Evolutionary conservation across 2,113 vertebrate species (phyloP).

Genomic region (Otis tarda): DNA sequence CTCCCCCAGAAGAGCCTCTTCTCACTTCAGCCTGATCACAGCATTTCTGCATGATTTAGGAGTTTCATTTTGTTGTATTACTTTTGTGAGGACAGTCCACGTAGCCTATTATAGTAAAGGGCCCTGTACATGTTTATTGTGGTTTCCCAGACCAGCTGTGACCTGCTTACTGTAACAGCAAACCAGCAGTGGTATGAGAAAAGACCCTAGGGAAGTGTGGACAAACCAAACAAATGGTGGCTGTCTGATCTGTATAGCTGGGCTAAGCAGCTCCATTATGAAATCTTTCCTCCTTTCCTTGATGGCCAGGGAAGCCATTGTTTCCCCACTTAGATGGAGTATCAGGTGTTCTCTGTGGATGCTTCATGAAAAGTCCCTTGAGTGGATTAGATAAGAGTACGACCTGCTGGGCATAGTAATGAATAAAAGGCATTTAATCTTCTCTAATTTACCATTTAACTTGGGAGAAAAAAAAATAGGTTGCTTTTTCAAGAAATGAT

Average conservation of each 20-base stretch:
- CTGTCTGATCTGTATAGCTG: not conserved
- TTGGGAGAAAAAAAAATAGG: not conserved
- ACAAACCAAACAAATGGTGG: not conserved
- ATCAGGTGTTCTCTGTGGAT: not conserved
- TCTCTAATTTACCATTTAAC: not conserved
- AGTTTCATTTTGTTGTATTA: not conserved
- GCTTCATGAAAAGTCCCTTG: not conserved
- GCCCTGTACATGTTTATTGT: not conserved
- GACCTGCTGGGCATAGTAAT: not conserved
- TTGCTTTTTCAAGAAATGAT: not conserved
- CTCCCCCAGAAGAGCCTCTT: not conserved
- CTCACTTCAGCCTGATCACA: not conserved
- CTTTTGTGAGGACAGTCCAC: not conserved
- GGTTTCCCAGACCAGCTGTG: not conserved
- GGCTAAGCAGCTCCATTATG: fast-evolving
- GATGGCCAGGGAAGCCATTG: not conserved
- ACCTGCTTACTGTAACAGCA: not conserved
- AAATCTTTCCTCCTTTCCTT: not conserved
- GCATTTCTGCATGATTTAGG: not conserved
- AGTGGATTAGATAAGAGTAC: not conserved
- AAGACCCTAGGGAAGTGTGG: not conserved
- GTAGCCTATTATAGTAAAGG: not conserved
- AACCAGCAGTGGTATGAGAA: not conserved
- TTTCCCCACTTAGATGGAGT: not conserved
- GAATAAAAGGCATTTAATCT: not conserved